Conservation (phyloP, 2,888 invertebrate genomes). For the Sceliomorpha sp. region DNA sequence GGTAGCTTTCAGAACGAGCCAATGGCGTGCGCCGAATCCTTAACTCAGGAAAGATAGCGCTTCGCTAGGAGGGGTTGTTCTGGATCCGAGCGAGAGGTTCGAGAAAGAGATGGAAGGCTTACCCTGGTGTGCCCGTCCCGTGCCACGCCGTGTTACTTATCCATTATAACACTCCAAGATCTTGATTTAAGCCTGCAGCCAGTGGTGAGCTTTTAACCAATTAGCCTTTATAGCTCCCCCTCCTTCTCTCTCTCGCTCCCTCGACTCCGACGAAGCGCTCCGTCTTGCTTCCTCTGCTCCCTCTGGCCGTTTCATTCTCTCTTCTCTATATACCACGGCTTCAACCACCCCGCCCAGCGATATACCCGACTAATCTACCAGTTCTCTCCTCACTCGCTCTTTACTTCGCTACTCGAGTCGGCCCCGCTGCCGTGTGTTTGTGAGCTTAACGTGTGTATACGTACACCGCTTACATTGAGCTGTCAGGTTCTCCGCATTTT, state of each 20-base stretch:
- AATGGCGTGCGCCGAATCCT: conserved; percentile 69
- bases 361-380: conserved; percentile 72
- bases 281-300: conserved; percentile 42
- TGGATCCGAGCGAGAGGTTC: conserved; percentile 31
- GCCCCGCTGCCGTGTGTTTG: conserved; percentile 32
- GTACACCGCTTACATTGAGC: conserved; percentile 36
- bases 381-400: conserved; percentile 59
- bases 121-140: conserved; percentile 64
- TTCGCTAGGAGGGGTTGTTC: conserved; percentile 23
- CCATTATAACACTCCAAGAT: conserved; percentile 81
- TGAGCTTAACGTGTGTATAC: conserved; percentile 43
- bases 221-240: conserved; percentile 80
- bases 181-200: conserved; percentile 81
- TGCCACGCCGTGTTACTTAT: conserved; percentile 80
- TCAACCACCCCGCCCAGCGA: conserved; percentile 66
- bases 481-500: conserved; percentile 37
- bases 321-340: conserved; percentile 56
- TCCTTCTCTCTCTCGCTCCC: conserved; percentile 43
- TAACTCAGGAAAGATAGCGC: conserved; percentile 72
- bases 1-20: conserved; percentile 69
- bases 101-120: conserved; percentile 29
- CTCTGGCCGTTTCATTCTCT: conserved; percentile 47
- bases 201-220: conserved; percentile 81
- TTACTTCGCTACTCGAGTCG: conserved; percentile 43
- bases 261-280: conserved; percentile 19